Percentiles rank a stretch among this genome's conserved stretches.
Conservation (phyloP, 2,797 vertebrate species). For the Gorsachius magnificus region DNA sequence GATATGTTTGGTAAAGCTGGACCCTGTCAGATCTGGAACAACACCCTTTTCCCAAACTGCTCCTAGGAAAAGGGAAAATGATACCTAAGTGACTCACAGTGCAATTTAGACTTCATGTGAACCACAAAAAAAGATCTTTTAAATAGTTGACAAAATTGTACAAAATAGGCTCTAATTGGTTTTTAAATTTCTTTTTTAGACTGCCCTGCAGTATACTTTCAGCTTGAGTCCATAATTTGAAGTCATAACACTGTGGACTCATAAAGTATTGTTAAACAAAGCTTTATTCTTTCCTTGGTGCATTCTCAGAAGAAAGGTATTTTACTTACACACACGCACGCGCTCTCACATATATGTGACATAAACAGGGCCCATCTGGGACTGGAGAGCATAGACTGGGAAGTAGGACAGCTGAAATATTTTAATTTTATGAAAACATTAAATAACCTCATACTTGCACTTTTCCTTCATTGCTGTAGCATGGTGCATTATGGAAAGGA, state of each 20-base stretch:
- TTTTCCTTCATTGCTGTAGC: neutral
- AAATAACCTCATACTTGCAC: neutral
- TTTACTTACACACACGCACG: neutral
- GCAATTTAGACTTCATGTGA: neutral
- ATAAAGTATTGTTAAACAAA: neutral
- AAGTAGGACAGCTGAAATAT: neutral
- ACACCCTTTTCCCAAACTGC: neutral
- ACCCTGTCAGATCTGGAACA: neutral
- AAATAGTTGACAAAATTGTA: neutral
- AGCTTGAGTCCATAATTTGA: neutral
- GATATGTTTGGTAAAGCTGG: neutral
- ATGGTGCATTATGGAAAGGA: neutral
- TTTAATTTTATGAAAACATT: neutral
- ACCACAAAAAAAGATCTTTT: neutral
- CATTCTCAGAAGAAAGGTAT: neutral
- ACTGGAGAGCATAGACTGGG: neutral
- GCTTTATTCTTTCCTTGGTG: neutral
- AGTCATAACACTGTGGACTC: neutral
- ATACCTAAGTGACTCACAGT: neutral
- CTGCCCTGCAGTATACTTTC: neutral
- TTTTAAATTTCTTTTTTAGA: neutral
- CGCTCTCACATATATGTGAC: rapidly evolving
- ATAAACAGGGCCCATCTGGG: neutral
- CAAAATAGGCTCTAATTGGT: neutral
- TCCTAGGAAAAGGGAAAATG: neutral